Percentiles rank a stretch among this genome's conserved stretches.
phyloP scores from a whole-genome alignment of 2,888 invertebrate genomes.

The Calliopum simillimum region DNA sequence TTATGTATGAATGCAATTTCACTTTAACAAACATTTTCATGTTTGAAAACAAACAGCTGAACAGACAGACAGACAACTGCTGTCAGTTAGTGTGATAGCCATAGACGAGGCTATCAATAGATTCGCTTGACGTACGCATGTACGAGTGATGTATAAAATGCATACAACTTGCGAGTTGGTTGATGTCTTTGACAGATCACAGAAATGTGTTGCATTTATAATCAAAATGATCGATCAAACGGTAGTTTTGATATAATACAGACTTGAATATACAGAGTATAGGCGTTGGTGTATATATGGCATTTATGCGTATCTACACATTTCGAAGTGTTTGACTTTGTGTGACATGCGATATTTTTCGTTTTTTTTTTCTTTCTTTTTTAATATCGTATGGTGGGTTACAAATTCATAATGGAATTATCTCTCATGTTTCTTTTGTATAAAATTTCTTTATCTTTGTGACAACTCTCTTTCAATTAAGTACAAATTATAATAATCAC shows the following conservation, averaged over 20 bases:
- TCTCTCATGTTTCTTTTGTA: too few relatives aligned
- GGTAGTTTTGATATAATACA: constrained; percentile 56
- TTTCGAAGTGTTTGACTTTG: too few relatives aligned
- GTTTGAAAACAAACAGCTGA: constrained; percentile 12
- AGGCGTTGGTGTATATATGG: constrained; percentile 14
- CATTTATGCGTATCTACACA: too few relatives aligned
- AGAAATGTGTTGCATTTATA: constrained; percentile 65
- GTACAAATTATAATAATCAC: constrained; percentile 1
- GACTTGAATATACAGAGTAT: constrained; percentile 17
- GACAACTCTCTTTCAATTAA: constrained; percentile 2
- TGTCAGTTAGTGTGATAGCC: not conserved
- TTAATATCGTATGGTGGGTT: too few relatives aligned
- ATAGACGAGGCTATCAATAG: constrained; percentile 6
- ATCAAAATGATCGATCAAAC: constrained; percentile 66
- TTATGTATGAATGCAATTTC: constrained; percentile 37
- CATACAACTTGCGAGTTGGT: constrained; percentile 31
- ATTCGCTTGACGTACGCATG: not conserved
- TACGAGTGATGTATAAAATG: constrained; percentile 4
- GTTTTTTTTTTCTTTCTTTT: too few relatives aligned
- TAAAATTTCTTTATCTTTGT: not conserved
- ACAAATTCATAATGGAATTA: too few relatives aligned
- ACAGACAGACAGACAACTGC: constrained; percentile 13
- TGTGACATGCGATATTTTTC: too few relatives aligned
- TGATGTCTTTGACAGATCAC: constrained; percentile 62
- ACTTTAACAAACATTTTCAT: constrained; percentile 39